Evolutionary conservation across 2,888 invertebrate genomes (phyloP).

Genomic region (Tromatobia lineatoria): DNA sequence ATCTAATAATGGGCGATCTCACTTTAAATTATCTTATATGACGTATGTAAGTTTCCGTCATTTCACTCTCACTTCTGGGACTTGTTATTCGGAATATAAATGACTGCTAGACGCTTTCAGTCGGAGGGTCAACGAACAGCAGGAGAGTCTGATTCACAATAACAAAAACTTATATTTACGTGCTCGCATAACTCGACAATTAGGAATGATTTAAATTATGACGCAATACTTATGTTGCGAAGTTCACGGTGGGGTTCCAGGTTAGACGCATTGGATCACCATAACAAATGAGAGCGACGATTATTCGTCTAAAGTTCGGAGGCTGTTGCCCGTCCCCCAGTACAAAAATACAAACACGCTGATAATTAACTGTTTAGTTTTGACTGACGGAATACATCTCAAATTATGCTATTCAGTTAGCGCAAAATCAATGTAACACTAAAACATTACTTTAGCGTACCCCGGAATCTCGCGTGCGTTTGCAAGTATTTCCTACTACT

Average conservation of each 20-base stretch:
- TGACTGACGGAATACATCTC: not conserved
- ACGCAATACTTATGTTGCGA: constrained; percentile 48
- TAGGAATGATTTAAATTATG: constrained; percentile 48
- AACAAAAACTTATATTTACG: constrained; percentile 35
- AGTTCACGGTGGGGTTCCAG: constrained; percentile 54
- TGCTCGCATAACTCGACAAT: constrained; percentile 56
- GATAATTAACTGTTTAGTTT: not conserved
- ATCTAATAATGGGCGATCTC: not conserved
- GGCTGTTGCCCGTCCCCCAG: not conserved
- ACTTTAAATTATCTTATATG: not conserved
- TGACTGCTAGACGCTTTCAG: constrained; percentile 41
- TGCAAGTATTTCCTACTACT: too few relatives aligned
- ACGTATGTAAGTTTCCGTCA: not conserved
- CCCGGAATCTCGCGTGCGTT: too few relatives aligned
- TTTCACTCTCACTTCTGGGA: constrained; percentile 51
- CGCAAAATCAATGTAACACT: too few relatives aligned
- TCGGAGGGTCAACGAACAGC: constrained; percentile 58
- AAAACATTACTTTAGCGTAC: too few relatives aligned
- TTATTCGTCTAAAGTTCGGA: not conserved
- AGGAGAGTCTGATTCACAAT: constrained; percentile 41
- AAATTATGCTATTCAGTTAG: not conserved
- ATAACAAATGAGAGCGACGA: constrained; percentile 14
- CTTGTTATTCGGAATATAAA: constrained; percentile 60
- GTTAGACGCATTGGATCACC: constrained; percentile 32
- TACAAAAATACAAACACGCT: not conserved